Conservation (phyloP, 2,888 invertebrate species). For the Melitaea athalia region DNA sequence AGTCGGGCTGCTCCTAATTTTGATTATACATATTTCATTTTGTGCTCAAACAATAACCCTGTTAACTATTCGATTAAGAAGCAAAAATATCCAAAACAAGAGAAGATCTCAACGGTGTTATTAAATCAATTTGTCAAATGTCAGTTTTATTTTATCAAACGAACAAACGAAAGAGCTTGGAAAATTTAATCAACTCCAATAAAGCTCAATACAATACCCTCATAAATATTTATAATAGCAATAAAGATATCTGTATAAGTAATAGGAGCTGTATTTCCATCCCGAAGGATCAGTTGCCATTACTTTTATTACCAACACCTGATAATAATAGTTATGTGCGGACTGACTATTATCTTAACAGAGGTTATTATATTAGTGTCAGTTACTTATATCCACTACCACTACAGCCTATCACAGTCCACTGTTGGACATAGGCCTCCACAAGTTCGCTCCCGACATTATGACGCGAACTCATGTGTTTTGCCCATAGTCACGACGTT, state of each 20-base stretch:
- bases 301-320: constrained; percentile 5
- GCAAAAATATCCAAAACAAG: too few relatives aligned
- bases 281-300: not conserved
- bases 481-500: too few relatives aligned
- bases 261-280: not conserved
- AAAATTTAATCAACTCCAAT: not conserved
- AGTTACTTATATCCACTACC: too few relatives aligned
- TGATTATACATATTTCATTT: too few relatives aligned
- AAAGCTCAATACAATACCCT: constrained; percentile 4
- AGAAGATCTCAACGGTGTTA: not conserved
- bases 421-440: too few relatives aligned
- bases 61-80: too few relatives aligned
- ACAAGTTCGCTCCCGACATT: too few relatives aligned
- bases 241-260: constrained; percentile 2
- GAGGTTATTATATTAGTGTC: too few relatives aligned
- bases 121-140: not conserved
- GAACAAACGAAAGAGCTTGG: not conserved
- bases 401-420: too few relatives aligned
- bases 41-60: too few relatives aligned
- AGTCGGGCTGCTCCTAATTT: too few relatives aligned
- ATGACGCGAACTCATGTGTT: too few relatives aligned
- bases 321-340: not conserved
- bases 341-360: not conserved
- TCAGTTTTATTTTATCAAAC: not conserved
- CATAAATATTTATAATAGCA: constrained; percentile 3